Conservation (phyloP, 2,888 invertebrate genomes). For the Meiosimyza decipiens region DNA sequence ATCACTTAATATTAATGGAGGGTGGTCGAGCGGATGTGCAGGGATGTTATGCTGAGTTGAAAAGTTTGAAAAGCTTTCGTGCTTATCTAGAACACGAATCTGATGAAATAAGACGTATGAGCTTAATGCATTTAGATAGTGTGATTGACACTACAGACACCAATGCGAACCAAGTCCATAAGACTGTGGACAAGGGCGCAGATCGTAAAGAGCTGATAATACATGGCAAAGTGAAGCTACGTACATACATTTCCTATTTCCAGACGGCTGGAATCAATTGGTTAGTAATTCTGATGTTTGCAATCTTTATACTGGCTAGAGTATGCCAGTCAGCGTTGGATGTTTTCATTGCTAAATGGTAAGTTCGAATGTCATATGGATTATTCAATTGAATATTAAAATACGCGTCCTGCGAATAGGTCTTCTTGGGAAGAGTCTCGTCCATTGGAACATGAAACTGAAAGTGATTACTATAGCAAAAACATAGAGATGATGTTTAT, state of each 20-base stretch:
- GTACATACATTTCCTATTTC: constrained; percentile 71
- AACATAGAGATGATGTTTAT: constrained; percentile 55
- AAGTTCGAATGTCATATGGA: constrained; percentile 39
- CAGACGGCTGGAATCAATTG: constrained; percentile 67
- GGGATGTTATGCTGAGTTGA: constrained; percentile 65
- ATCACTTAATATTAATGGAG: constrained; percentile 70
- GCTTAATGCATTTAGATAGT: constrained; percentile 53
- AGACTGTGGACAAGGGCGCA: constrained; percentile 46
- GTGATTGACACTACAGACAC: constrained; percentile 52
- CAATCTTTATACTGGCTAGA: constrained; percentile 72
- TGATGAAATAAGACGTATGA: constrained; percentile 43
- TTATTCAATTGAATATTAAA: neutral
- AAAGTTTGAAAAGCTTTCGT: constrained; percentile 69
- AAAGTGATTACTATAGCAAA: constrained; percentile 45
- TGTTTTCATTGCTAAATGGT: constrained; percentile 81
- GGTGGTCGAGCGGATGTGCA: constrained; percentile 62
- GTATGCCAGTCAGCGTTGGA: constrained; percentile 75
- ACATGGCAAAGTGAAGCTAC: constrained; percentile 73
- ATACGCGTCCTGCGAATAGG: constrained; percentile 48
- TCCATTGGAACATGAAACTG: constrained; percentile 48
- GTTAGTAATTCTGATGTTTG: constrained; percentile 56
- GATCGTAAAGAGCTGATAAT: constrained; percentile 70
- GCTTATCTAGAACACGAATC: constrained; percentile 56
- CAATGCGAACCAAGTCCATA: constrained; percentile 29
- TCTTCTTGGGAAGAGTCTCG: constrained; percentile 64